Percentiles rank a stretch among this genome's conserved stretches.
These are phyloP conservation scores for Drosophila ohnishii DNA, from an alignment of 1,140 invertebrate genomes.

Conservation along the genomic window DNA sequence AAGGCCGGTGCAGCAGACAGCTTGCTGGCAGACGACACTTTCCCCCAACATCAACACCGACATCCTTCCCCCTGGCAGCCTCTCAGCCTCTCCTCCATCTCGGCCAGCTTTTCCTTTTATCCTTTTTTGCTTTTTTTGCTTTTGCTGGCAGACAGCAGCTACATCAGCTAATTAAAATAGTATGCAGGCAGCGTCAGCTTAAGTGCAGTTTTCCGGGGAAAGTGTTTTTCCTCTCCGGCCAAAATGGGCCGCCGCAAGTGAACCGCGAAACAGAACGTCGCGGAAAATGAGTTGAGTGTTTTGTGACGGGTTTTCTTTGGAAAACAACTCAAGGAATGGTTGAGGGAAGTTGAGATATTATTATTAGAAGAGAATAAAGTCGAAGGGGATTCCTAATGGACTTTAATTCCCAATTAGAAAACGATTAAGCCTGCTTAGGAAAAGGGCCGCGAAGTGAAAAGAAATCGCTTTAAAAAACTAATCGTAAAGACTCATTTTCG, in stretches of 20 bases:
- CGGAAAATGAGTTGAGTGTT: constrained; percentile 17
- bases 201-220: constrained; percentile 47
- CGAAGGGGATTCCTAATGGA: neutral
- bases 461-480: too few species aligned
- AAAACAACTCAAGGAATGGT: neutral
- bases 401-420: neutral
- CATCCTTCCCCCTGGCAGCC: neutral
- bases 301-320: neutral
- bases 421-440: neutral
- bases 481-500: neutral
- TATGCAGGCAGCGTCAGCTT: constrained; percentile 51
- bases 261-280: constrained; percentile 12
- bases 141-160: constrained; percentile 27
- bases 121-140: constrained; percentile 1
- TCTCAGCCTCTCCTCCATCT: neutral
- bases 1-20: constrained; percentile 20
- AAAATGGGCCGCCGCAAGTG: constrained; percentile 32
- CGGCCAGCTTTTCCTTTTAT: neutral
- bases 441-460: too few species aligned
- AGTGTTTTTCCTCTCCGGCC: constrained; percentile 35
- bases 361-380: neutral
- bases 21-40: constrained; percentile 36
- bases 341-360: neutral
- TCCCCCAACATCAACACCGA: constrained; percentile 3
- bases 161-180: constrained; percentile 74